Evolutionary conservation across 2,888 invertebrate genomes (phyloP), one percentile per base, ranked within the genome.

Genomic region (Scaptomyza parva): DNA sequence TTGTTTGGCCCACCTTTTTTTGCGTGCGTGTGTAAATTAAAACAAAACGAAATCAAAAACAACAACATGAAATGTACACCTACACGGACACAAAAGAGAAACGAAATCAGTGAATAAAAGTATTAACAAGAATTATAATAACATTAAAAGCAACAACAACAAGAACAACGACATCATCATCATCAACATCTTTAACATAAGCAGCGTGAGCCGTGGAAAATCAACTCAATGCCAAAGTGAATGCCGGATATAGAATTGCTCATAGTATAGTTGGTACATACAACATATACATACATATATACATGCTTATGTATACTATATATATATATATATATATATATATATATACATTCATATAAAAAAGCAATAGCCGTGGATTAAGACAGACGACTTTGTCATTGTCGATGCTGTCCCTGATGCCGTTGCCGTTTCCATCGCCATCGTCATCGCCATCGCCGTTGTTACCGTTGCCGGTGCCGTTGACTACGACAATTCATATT

Each of bases 141-240:
- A 51, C 58, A 72, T 62, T 45, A 72, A 26, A 39, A 45, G 43
- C 43, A 22, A 22, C 22, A 22, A 28, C 28, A 67, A 24, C 43
- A 76, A 8, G 40, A 61, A 30, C 37, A 59, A 35, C 47, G 30
- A 30, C 4, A 50, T 18, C 20, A 28, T 17, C 30, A 35, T 20
- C 7, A 55, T 18, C 17, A 53, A n/a, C 41, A 55, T 35, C 41
- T 43, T 41, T 24, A 45, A 22, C 37, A 45, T 50, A 57, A 48
- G 51, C 48, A 63, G 62, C 57, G 44, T 50, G 45, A 74, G 43
- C 35, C 58, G 75, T 65, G 75, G 69, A 78, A 86, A 79, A 86
- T 73, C 65, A 86, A 79, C 73, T 79, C 80, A 86, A 86, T 86
- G 80, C 76, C 80, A 86, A 83, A 79, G 77, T 76, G 77, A 59